These are phyloP conservation scores for Tyria jacobaeae DNA, from an alignment of 2,888 invertebrate species.

Conservation along the genomic window DNA sequence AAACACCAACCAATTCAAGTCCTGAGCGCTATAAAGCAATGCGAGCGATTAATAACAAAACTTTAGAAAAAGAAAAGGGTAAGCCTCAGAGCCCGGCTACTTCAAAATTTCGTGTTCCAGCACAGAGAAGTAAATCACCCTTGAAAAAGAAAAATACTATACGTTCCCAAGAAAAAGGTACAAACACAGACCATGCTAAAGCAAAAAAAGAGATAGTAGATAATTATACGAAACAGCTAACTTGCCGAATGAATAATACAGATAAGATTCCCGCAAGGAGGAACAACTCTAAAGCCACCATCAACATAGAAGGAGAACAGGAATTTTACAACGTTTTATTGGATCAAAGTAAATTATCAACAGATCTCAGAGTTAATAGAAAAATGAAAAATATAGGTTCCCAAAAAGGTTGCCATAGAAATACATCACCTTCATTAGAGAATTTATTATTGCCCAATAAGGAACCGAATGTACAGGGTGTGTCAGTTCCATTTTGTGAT, in stretches of 20 bases:
- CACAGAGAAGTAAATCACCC: slow-evolving; percentile 18
- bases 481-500: slow-evolving; percentile 13
- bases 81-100: slow-evolving; percentile 9
- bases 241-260: slow-evolving; percentile 45
- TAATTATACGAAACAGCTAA: slow-evolving; percentile 59
- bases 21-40: slow-evolving; percentile 30
- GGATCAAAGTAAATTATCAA: slow-evolving; percentile 55
- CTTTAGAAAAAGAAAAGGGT: slow-evolving; percentile 36
- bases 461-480: slow-evolving; percentile 1
- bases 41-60: slow-evolving; percentile 32
- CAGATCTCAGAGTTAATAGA: slow-evolving; percentile 62
- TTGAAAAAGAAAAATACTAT: background rate
- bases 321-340: slow-evolving; percentile 68
- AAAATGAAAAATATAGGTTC: slow-evolving; percentile 51
- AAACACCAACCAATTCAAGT: slow-evolving; percentile 24
- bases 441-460: slow-evolving; percentile 47
- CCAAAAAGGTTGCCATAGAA: slow-evolving; percentile 31
- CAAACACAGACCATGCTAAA: slow-evolving; percentile 55
- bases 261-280: slow-evolving; percentile 41
- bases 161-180: slow-evolving; percentile 36
- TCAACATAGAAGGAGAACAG: slow-evolving; percentile 69
- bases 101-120: slow-evolving; percentile 15
- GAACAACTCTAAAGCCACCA: slow-evolving; percentile 62
- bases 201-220: slow-evolving; percentile 68
- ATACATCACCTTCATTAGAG: slow-evolving; percentile 39